phyloP scores from a whole-genome alignment of 2,888 invertebrate species.

The Apotomis capreana region DNA sequence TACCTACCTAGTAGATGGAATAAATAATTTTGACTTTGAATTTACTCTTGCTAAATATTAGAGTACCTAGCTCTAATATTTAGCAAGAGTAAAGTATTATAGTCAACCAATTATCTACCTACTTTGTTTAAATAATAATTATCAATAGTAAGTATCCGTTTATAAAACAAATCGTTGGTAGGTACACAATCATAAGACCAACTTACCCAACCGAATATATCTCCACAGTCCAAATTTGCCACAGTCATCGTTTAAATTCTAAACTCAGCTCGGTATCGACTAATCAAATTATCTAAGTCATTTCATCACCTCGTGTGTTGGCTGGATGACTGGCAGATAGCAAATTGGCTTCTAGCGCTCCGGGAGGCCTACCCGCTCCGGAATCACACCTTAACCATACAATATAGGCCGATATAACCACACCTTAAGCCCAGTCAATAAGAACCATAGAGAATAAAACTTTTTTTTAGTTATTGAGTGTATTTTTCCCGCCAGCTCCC shows the following conservation, averaged over 20 bases:
- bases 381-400: conserved; percentile 15
- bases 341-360: conserved; percentile 24
- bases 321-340: conserved; percentile 39
- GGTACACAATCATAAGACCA: not conserved
- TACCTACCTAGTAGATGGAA: too few relatives aligned
- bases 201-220: not conserved
- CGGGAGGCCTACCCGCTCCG: conserved; percentile 34
- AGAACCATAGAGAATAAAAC: not conserved
- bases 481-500: conserved; percentile 78
- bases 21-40: too few relatives aligned
- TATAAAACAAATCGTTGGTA: not conserved
- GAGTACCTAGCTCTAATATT: not conserved
- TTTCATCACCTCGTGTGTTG: conserved; percentile 36
- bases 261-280: conserved; percentile 25
- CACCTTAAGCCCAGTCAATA: not conserved
- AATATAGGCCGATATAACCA: not conserved
- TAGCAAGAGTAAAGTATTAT: too few relatives aligned
- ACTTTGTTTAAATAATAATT: too few relatives aligned
- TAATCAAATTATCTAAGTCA: conserved; percentile 41
- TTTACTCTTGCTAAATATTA: not conserved
- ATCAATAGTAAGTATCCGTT: not conserved
- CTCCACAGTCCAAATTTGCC: conserved; percentile 4
- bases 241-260: conserved; percentile 33
- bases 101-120: too few relatives aligned
- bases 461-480: conserved; percentile 43